phyloP scores from a whole-genome alignment of 2,797 vertebrate genomes.

The Alca torda region DNA sequence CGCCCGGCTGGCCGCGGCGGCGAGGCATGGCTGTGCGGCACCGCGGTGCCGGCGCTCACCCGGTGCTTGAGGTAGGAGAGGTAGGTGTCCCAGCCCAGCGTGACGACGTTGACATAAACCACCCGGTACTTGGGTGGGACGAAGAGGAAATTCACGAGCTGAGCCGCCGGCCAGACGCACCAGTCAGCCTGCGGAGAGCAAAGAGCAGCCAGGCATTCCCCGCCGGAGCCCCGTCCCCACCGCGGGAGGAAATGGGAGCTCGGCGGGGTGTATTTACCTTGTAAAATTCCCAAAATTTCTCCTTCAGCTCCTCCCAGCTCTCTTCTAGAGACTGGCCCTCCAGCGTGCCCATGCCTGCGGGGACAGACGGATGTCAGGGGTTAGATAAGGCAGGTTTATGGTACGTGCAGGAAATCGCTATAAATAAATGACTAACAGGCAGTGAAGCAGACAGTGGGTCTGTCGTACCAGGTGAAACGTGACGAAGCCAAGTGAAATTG shows the following conservation, averaged over 20 bases:
- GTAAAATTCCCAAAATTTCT: slow-evolving; percentile 94
- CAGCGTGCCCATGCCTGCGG: slow-evolving; percentile 84
- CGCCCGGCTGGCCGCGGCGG: fast-evolving
- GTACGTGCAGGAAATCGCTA: not conserved
- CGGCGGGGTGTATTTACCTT: slow-evolving; percentile 71
- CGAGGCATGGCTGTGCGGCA: fast-evolving
- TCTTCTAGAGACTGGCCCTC: slow-evolving; percentile 81
- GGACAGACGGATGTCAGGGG: not conserved
- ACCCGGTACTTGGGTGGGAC: slow-evolving; percentile 86
- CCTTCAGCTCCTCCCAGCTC: slow-evolving; percentile 83
- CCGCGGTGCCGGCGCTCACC: slow-evolving; percentile 67
- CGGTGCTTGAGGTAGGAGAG: slow-evolving; percentile 93
- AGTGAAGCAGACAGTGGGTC: not conserved
- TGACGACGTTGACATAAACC: slow-evolving; percentile 89
- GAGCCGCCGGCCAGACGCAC: slow-evolving; percentile 90
- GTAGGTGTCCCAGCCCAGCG: slow-evolving; percentile 93
- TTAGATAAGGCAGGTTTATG: not conserved
- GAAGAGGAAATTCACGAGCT: slow-evolving; percentile 93
- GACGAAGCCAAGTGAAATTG: not conserved
- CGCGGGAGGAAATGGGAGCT: fast-evolving
- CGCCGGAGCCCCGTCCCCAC: fast-evolving
- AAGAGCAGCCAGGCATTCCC: fast-evolving
- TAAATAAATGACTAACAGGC: not conserved
- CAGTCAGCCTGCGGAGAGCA: slow-evolving; percentile 84
- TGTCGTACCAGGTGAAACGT: not conserved